A percentile compares a stretch with the other conserved stretches of the same genome.
Conservation (phyloP, 2,888 invertebrate species). For the Nomada fucata region DNA sequence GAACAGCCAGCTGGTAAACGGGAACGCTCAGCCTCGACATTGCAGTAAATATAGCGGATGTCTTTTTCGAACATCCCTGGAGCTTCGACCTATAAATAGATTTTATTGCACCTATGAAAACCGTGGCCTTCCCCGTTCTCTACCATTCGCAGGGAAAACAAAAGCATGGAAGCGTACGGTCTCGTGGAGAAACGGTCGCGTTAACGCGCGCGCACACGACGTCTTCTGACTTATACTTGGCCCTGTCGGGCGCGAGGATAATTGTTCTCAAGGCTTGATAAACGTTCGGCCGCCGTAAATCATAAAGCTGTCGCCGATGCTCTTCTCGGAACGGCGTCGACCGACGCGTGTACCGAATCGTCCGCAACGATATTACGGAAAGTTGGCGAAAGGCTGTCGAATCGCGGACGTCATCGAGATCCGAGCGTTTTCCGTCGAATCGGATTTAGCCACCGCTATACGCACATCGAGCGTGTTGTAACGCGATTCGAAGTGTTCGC, state of each 20-base stretch:
- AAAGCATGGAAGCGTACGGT: not conserved
- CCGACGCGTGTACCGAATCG: not conserved
- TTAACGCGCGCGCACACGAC: not conserved
- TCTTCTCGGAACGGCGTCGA: constrained; percentile 37
- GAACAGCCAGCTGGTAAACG: not conserved
- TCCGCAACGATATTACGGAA: not conserved
- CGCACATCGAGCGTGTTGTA: too few species aligned
- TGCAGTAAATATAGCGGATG: constrained; percentile 33
- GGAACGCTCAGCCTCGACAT: not conserved
- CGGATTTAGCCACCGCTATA: constrained; percentile 52
- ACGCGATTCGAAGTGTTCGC: constrained; percentile 3
- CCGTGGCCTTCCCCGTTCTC: not conserved
- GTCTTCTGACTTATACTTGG: constrained; percentile 14
- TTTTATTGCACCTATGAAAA: constrained; percentile 43
- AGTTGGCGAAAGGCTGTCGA: constrained; percentile 31
- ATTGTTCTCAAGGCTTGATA: constrained; percentile 25
- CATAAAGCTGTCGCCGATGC: constrained; percentile 7
- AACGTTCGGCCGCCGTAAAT: constrained; percentile 42
- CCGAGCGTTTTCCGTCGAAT: constrained; percentile 53
- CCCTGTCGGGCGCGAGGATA: not conserved
- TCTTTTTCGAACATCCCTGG: constrained; percentile 44
- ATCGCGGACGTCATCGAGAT: constrained; percentile 35
- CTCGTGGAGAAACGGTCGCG: not conserved
- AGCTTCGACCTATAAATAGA: constrained; percentile 53
- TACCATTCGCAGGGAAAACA: too few species aligned